These are phyloP conservation scores for Sorex maritimensis DNA, from an alignment of 2,797 vertebrate genomes.

Conservation along the genomic window DNA sequence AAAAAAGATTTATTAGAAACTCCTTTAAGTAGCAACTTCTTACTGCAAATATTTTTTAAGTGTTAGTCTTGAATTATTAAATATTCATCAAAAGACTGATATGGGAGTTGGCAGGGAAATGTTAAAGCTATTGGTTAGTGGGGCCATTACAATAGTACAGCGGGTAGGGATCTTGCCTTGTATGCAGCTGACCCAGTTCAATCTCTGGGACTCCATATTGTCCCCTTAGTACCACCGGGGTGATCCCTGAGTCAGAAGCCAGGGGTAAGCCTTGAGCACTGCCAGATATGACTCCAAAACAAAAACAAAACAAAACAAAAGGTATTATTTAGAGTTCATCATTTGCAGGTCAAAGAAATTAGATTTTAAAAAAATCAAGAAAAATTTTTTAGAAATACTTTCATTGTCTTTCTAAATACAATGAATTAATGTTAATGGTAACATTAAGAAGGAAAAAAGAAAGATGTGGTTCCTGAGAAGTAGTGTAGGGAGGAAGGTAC, in stretches of 20 bases:
- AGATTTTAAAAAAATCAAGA: slow-evolving; percentile 56
- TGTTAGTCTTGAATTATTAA: slow-evolving; percentile 75
- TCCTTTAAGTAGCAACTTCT: slow-evolving; percentile 73
- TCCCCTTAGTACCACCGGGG: too few species aligned
- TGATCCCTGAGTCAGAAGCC: too few species aligned
- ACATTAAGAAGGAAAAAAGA: not conserved
- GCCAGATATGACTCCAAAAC: not conserved
- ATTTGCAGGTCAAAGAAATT: slow-evolving; percentile 57
- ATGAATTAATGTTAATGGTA: not conserved
- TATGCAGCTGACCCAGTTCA: too few species aligned
- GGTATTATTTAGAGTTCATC: slow-evolving; percentile 24
- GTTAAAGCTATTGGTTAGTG: not conserved
- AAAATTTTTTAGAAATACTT: slow-evolving; percentile 63
- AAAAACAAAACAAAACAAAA: too few species aligned
- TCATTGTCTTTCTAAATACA: not conserved
- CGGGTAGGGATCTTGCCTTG: too few species aligned
- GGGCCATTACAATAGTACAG: too few species aligned
- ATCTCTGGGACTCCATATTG: too few species aligned
- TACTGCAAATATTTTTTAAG: slow-evolving; percentile 74
- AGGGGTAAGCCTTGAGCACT: too few species aligned
- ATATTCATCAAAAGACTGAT: slow-evolving; percentile 76
- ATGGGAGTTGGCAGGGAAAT: slow-evolving; percentile 45
- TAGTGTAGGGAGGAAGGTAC: too few species aligned
- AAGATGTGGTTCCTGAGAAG: too few species aligned
- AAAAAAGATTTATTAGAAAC: slow-evolving; percentile 52